Conservation (phyloP, 1,140 invertebrate genomes). For the Drosophila albomicans region DNA sequence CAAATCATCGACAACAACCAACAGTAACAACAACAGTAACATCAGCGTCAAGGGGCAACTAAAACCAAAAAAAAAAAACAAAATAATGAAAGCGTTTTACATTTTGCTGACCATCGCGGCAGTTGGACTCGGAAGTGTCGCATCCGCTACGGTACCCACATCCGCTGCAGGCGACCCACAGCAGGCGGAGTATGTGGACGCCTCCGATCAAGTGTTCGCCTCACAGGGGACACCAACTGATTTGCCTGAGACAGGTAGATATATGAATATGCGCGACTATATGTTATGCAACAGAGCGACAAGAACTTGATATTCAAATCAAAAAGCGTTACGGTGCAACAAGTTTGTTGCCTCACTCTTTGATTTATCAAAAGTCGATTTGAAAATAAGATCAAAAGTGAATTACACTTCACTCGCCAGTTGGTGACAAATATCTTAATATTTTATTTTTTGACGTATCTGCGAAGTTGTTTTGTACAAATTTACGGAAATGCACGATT, state of each 20-base stretch:
- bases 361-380: slow-evolving; percentile 43
- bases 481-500: neutral
- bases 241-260: slow-evolving; percentile 61
- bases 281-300: slow-evolving; percentile 53
- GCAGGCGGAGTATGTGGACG: slow-evolving; percentile 27
- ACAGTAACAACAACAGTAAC: slow-evolving; percentile 2
- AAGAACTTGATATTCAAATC: slow-evolving; percentile 77
- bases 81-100: slow-evolving; percentile 60
- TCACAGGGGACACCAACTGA: slow-evolving; percentile 40
- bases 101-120: slow-evolving; percentile 58
- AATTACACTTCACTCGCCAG: neutral
- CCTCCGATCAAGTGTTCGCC: slow-evolving; percentile 20
- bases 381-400: slow-evolving; percentile 44
- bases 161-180: slow-evolving; percentile 54
- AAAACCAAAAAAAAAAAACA: slow-evolving; percentile 5
- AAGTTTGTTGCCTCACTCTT: slow-evolving; percentile 76
- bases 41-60: slow-evolving; percentile 10
- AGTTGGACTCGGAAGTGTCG: slow-evolving; percentile 73
- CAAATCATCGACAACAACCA: slow-evolving; percentile 13
- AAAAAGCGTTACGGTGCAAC: slow-evolving; percentile 30
- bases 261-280: slow-evolving; percentile 1
- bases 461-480: neutral
- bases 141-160: slow-evolving; percentile 57
- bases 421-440: slow-evolving; percentile 9
- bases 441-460: slow-evolving; percentile 3